Percentiles rank a stretch among this genome's conserved stretches.
Evolutionary conservation across 2,113 vertebrate genomes (phyloP).

Genomic region (Barbus barbus): DNA sequence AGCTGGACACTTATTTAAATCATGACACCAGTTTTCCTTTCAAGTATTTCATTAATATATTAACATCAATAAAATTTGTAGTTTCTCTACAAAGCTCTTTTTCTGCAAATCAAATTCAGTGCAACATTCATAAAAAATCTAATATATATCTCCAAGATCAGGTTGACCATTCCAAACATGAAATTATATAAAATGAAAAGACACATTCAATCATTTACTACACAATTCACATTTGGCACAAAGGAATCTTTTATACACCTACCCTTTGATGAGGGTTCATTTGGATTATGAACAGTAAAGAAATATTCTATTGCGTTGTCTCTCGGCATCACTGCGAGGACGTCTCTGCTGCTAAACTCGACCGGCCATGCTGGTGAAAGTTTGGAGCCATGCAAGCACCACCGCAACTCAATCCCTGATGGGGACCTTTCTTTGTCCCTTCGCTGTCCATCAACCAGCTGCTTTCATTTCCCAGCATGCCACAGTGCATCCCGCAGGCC

Average conservation of each 20-base stretch:
- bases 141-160: not conserved
- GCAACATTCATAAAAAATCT: not conserved
- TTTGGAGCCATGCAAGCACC: constrained; percentile 76
- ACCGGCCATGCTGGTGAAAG: constrained; percentile 84
- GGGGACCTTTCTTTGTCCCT: constrained; percentile 72
- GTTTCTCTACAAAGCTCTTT: not conserved
- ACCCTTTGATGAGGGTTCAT: not conserved
- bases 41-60: constrained; percentile 19
- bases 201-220: constrained; percentile 13
- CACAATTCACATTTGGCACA: constrained; percentile 4
- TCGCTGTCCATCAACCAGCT: constrained; percentile 77
- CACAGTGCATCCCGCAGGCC: constrained; percentile 70
- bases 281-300: constrained; percentile 11
- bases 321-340: constrained; percentile 77
- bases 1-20: not conserved
- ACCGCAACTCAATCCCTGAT: constrained; percentile 80
- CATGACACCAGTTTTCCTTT: constrained; percentile 3
- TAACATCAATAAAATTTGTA: not conserved
- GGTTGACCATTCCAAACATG: not conserved
- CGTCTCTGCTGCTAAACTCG: constrained; percentile 81
- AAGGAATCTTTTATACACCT: not conserved
- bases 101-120: not conserved
- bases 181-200: constrained; percentile 11
- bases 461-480: constrained; percentile 76
- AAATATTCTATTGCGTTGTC: constrained; percentile 12